These are phyloP conservation scores for Ptychobarbus kaznakovi DNA, from an alignment of 2,797 vertebrate genomes.

Conservation along the genomic window DNA sequence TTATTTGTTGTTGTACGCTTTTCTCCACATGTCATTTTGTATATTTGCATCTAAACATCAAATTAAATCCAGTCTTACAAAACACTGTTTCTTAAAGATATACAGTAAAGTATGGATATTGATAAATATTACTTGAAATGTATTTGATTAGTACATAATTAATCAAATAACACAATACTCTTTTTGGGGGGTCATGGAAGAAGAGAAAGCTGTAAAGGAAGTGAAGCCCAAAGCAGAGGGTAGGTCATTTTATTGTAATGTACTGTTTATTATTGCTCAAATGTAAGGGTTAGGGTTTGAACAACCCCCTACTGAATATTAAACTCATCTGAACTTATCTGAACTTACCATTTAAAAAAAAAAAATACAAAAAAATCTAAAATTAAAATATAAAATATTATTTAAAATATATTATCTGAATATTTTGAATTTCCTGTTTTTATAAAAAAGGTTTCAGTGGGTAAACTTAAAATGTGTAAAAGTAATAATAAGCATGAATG, in stretches of 20 bases:
- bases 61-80: background rate
- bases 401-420: too few relatives aligned
- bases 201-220: conserved; percentile 54
- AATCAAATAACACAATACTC: background rate
- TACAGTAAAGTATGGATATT: background rate
- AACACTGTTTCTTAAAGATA: background rate
- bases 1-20: background rate
- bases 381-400: too few relatives aligned
- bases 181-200: conserved; percentile 39
- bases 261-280: background rate
- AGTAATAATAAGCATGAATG: background rate
- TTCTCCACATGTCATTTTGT: background rate
- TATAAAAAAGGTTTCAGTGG: background rate
- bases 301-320: background rate
- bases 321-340: background rate
- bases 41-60: background rate
- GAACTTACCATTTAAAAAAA: background rate
- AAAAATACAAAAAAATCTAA: too few relatives aligned
- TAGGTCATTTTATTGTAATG: background rate
- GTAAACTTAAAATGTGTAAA: background rate
- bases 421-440: background rate
- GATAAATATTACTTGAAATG: background rate
- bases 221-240: conserved; percentile 44
- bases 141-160: background rate
- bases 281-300: conserved; percentile 1